Evolutionary conservation across 2,797 vertebrate species (phyloP).

Genomic region (Vespertilio murinus): DNA sequence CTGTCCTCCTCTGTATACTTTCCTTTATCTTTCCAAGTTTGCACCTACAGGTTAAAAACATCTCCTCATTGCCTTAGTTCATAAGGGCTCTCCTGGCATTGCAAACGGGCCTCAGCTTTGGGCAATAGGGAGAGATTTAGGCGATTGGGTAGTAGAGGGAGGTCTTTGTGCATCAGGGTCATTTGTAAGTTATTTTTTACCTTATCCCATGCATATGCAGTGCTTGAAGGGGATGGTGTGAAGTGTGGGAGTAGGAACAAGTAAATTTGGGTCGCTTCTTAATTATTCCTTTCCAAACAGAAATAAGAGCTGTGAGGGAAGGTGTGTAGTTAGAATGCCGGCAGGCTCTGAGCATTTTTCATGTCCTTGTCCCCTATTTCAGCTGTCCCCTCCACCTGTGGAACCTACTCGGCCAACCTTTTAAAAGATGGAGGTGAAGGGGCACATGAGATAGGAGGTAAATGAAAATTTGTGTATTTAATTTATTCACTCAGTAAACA

Average conservation of each 20-base stretch:
- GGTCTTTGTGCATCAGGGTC: neutral
- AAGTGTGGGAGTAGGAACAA: neutral
- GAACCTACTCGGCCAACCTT: neutral
- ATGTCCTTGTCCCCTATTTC: neutral
- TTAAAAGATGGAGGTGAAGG: neutral
- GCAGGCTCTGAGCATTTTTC: neutral
- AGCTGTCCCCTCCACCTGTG: neutral
- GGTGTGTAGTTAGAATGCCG: neutral
- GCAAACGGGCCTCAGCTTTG: neutral
- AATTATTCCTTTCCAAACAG: neutral
- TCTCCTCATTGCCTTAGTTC: neutral
- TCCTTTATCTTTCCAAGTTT: neutral
- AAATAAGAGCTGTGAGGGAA: neutral
- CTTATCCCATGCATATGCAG: neutral
- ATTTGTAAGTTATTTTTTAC: conserved; percentile 29
- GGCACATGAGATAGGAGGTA: neutral
- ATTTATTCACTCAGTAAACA: neutral
- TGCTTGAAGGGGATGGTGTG: neutral
- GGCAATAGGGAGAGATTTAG: neutral
- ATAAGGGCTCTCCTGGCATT: neutral
- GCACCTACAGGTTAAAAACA: neutral
- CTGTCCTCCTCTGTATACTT: neutral
- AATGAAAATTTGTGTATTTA: neutral
- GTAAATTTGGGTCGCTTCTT: neutral
- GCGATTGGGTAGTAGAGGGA: neutral